Percentiles rank a stretch among this genome's conserved stretches.
These are phyloP conservation scores for Hybos culiciformis DNA, from an alignment of 2,888 invertebrate species.

Conservation along the genomic window DNA sequence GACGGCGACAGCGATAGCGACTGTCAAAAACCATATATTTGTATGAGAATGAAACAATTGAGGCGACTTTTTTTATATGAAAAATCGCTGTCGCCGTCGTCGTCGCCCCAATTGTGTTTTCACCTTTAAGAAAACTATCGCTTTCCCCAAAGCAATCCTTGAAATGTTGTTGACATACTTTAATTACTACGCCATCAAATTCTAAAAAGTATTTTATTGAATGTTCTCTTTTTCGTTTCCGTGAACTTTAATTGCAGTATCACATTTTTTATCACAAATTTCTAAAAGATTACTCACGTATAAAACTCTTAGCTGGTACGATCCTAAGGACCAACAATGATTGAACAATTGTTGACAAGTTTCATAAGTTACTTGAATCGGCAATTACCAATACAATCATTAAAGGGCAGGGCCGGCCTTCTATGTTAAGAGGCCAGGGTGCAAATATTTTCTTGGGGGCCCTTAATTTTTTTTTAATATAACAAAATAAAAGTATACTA, in stretches of 20 bases:
- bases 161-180: background rate
- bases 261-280: conserved; percentile 2
- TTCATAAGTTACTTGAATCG: background rate
- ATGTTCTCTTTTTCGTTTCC: conserved; percentile 5
- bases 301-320: conserved; percentile 4
- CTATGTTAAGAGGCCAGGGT: too few species aligned
- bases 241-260: conserved; percentile 2
- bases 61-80: too few species aligned
- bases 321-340: conserved; percentile 8
- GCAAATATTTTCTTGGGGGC: too few species aligned
- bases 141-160: background rate
- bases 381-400: conserved; percentile 3
- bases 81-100: too few species aligned
- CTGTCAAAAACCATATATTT: too few species aligned
- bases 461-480: too few species aligned
- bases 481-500: too few species aligned
- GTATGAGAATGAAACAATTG: too few species aligned
- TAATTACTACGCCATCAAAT: background rate
- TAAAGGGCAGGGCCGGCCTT: too few species aligned
- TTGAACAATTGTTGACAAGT: background rate
- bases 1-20: too few species aligned
- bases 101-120: too few species aligned
- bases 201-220: conserved; percentile 2
- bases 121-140: conserved; percentile 1
- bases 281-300: background rate